Conservation (phyloP, 2,797 vertebrate genomes). For the Rousettus madagascariensis region DNA sequence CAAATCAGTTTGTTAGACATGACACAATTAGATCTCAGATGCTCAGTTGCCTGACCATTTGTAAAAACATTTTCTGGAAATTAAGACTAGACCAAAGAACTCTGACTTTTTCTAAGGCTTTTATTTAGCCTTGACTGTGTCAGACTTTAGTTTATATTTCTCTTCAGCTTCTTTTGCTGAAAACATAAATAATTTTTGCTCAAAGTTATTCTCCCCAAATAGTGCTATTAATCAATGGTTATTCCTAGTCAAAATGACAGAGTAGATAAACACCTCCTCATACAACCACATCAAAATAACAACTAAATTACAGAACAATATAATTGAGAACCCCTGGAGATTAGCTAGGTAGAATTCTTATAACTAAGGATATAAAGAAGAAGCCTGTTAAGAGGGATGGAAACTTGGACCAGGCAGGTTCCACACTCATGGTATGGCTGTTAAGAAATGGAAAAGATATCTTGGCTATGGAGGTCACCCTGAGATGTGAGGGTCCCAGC, state of each 20-base stretch:
- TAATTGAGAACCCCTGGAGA: neutral
- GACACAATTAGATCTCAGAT: constrained; percentile 74
- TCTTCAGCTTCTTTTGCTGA: neutral
- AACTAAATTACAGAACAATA: neutral
- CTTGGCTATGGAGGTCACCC: too few species aligned
- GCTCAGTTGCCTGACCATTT: constrained; percentile 68
- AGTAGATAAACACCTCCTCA: neutral
- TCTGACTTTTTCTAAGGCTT: constrained; percentile 59
- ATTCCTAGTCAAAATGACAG: neutral
- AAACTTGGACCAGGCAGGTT: neutral
- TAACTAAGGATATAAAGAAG: neutral
- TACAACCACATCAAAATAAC: neutral
- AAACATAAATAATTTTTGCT: constrained; percentile 28
- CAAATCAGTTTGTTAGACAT: constrained; percentile 66
- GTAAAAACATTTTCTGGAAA: constrained; percentile 64
- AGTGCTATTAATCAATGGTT: neutral
- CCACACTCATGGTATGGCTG: neutral
- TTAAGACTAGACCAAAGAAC: constrained; percentile 56
- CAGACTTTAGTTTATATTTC: constrained; percentile 48
- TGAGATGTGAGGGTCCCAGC: neutral
- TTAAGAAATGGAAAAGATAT: neutral
- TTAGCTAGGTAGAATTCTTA: neutral
- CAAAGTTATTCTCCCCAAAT: neutral
- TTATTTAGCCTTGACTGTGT: constrained; percentile 37
- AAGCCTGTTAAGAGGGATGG: neutral